Percentiles rank a stretch among this genome's conserved stretches.
Conservation (phyloP, 1,140 invertebrate genomes). For the Papilio xuthus region DNA sequence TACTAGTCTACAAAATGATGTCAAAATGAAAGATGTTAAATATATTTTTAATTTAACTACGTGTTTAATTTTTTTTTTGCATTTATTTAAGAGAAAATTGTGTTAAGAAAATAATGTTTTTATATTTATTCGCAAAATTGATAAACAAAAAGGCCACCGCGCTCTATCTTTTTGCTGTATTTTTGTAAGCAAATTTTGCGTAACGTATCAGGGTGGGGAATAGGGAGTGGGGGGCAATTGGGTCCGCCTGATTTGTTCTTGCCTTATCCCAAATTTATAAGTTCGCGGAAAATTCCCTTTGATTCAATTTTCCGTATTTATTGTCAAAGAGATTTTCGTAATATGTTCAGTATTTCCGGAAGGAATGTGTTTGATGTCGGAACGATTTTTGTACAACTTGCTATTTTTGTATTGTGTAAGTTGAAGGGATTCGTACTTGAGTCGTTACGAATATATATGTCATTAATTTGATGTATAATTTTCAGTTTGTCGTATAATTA, state of each 20-base stretch:
- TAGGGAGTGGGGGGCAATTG: no score
- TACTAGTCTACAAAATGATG: no score
- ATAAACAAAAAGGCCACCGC: neutral
- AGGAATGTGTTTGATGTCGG: conserved; percentile 5
- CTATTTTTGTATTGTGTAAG: neutral
- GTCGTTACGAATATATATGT: neutral
- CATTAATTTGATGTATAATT: no score
- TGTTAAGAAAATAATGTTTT: neutral
- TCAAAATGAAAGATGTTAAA: no score
- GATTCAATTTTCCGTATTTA: conserved; percentile 29
- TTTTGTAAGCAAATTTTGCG: neutral
- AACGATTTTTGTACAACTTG: neutral
- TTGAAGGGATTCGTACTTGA: neutral
- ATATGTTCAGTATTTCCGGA: conserved; percentile 14
- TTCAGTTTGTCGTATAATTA: no score
- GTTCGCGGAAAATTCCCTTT: conserved; percentile 28
- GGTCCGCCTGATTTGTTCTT: conserved; percentile 4
- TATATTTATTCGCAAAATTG: conserved; percentile 2
- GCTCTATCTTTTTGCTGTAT: neutral
- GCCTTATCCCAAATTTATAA: conserved; percentile 27
- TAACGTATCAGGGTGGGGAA: neutral
- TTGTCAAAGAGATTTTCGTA: conserved; percentile 27
- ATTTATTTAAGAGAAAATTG: neutral
- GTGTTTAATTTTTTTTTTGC: no score
- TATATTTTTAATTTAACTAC: no score